Evolutionary conservation across 2,888 invertebrate genomes (phyloP).

Genomic region (Atherix ibis): DNA sequence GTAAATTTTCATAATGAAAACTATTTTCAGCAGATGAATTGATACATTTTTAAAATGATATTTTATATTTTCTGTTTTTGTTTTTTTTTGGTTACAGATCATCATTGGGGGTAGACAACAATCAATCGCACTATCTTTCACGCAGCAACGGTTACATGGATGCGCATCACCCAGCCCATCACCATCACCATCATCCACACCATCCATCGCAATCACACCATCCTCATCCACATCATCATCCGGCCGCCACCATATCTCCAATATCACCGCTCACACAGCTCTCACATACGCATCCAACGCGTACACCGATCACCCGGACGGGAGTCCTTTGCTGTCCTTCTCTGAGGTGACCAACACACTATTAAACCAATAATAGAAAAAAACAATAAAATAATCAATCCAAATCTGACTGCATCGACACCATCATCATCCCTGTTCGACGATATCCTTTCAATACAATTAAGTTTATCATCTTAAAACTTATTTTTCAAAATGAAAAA

Average conservation of each 20-base stretch:
- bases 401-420: too few species aligned
- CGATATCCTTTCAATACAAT: too few species aligned
- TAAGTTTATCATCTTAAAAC: too few species aligned
- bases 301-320: constrained; percentile 39
- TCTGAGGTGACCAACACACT: constrained; percentile 63
- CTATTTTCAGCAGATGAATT: too few species aligned
- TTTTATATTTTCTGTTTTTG: neutral
- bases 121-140: constrained; percentile 17
- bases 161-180: constrained; percentile 23
- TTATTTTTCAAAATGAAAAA: too few species aligned
- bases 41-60: too few species aligned
- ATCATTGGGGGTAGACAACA: constrained; percentile 17
- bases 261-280: constrained; percentile 32
- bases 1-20: too few species aligned
- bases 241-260: constrained; percentile 31
- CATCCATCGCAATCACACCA: constrained; percentile 19
- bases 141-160: constrained; percentile 23
- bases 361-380: constrained; percentile 40
- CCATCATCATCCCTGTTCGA: too few species aligned
- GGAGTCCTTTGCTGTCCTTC: constrained; percentile 60
- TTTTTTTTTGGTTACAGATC: constrained; percentile 7
- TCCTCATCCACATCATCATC: constrained; percentile 19
- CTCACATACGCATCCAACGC: constrained; percentile 36
- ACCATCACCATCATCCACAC: constrained; percentile 25
- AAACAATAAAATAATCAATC: too few species aligned